Percentiles rank a stretch among this genome's conserved stretches.
Evolutionary conservation across 1,140 invertebrate genomes (phyloP).

Genomic region (Zaprionus capensis): DNA sequence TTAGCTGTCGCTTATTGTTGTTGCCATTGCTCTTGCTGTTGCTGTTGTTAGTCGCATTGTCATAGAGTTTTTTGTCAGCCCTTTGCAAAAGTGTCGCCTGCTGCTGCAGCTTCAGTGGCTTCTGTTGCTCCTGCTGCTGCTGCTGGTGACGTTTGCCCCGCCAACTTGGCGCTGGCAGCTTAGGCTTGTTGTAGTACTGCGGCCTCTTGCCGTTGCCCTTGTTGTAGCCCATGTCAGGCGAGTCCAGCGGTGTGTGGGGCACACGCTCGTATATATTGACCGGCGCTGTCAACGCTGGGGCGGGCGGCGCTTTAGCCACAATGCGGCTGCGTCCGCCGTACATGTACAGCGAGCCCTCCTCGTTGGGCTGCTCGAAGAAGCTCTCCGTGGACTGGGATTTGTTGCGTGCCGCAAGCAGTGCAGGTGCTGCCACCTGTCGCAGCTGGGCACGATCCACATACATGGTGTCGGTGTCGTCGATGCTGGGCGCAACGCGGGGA

Average conservation of each 20-base stretch:
- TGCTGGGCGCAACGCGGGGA: conserved; percentile 22
- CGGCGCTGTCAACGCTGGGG: conserved; percentile 9
- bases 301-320: conserved; percentile 61
- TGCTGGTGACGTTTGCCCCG: conserved; percentile 64
- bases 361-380: conserved; percentile 80
- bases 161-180: conserved; percentile 73
- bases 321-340: conserved; percentile 78
- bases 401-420: conserved; percentile 55
- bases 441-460: conserved; percentile 68
- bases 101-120: conserved; percentile 24
- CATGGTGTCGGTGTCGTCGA: conserved; percentile 49
- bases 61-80: conserved; percentile 78
- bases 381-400: conserved; percentile 80
- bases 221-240: conserved; percentile 49
- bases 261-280: conserved; percentile 77
- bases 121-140: conserved; percentile 38
- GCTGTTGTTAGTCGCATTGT: conserved; percentile 65
- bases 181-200: conserved; percentile 42
- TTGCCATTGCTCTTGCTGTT: conserved; percentile 60
- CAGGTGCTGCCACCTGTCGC: conserved; percentile 59
- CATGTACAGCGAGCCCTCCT: conserved; percentile 80
- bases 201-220: conserved; percentile 17
- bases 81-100: conserved; percentile 50
- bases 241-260: conserved; percentile 54
- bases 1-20: conserved; percentile 31